These are phyloP conservation scores for Apus apus DNA, from an alignment of 2,113 vertebrate species.

Conservation along the genomic window DNA sequence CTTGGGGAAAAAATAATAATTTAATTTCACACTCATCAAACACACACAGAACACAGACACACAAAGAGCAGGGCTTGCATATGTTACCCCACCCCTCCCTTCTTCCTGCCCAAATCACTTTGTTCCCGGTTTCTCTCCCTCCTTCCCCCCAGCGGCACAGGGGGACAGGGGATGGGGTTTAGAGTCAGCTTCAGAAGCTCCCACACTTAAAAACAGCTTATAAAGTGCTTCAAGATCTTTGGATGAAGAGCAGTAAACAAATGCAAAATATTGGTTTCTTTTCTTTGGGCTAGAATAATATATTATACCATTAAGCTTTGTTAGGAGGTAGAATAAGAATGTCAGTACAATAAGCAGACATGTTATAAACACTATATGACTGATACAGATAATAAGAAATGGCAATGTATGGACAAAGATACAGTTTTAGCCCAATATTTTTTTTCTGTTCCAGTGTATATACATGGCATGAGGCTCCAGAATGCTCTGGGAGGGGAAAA, in stretches of 20 bases:
- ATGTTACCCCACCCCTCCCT: no score
- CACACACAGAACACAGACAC: no score
- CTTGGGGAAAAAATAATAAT: no score
- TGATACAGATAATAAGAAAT: background rate
- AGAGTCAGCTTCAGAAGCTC: background rate
- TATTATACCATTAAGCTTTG: background rate
- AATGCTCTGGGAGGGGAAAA: background rate
- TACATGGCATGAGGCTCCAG: background rate
- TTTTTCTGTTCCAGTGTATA: background rate
- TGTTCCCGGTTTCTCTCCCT: no score
- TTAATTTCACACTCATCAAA: no score
- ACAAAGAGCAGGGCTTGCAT: no score
- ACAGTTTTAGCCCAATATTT: background rate
- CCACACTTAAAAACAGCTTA: background rate
- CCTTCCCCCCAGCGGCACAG: no score
- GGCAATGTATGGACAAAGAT: background rate
- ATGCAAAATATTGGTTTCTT: background rate
- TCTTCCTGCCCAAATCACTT: no score
- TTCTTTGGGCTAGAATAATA: background rate
- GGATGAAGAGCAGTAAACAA: background rate
- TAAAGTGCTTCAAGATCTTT: background rate
- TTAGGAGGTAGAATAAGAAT: background rate
- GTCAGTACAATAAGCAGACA: background rate
- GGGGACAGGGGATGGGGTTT: no score
- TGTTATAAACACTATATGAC: background rate